A percentile compares a stretch with the other conserved stretches of the same genome.
Conservation (phyloP, 2,797 vertebrate genomes). For the Crossoptilon crossoptilon region DNA sequence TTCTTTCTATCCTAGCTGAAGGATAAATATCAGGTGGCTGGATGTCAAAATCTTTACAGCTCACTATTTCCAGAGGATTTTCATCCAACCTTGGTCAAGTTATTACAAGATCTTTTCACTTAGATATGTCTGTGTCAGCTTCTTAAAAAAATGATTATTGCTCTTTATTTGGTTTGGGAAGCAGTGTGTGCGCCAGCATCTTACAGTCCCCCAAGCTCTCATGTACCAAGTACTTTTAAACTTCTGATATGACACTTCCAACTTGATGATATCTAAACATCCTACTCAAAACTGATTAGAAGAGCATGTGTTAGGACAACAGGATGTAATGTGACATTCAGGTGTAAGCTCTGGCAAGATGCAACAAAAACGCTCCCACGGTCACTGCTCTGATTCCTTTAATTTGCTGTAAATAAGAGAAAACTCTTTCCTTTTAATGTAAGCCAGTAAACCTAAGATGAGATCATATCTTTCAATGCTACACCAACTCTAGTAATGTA, state of each 20-base stretch:
- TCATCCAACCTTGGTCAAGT: not conserved
- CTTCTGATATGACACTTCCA: not conserved
- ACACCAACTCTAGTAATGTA: not conserved
- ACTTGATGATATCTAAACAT: not conserved
- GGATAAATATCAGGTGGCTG: not conserved
- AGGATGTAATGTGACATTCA: not conserved
- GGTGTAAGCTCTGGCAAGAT: not conserved
- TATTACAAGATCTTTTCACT: not conserved
- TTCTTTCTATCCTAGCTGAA: constrained; percentile 13
- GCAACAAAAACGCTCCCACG: not conserved
- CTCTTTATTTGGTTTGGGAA: not conserved
- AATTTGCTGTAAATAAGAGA: constrained; percentile 5
- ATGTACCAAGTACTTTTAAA: not conserved
- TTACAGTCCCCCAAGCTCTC: not conserved
- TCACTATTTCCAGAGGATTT: constrained; percentile 2
- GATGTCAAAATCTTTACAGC: not conserved
- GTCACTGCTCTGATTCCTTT: not conserved
- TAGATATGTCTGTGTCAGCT: not conserved
- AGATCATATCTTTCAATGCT: constrained; percentile 1
- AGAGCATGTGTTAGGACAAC: not conserved
- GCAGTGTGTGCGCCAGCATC: not conserved
- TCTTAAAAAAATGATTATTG: not conserved
- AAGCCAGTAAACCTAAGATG: constrained; percentile 3
- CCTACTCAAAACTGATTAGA: not conserved
- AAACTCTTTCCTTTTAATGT: not conserved